Conservation (phyloP, 1,140 invertebrate genomes). For the Brachionus rotundiformis region DNA sequence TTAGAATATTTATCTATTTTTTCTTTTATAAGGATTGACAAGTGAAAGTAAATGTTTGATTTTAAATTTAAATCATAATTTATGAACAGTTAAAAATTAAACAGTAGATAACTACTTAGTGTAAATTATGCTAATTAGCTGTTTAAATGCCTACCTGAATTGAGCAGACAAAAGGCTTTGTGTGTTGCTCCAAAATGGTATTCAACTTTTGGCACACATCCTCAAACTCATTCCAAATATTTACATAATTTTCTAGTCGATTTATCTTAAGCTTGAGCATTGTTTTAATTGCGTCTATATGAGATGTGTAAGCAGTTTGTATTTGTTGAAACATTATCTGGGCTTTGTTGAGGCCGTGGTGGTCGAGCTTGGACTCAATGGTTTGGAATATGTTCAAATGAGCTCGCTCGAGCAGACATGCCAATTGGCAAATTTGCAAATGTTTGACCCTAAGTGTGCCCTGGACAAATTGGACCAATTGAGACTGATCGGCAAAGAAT, state of each 20-base stretch:
- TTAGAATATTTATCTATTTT: too few relatives aligned
- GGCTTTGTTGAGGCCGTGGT: background rate
- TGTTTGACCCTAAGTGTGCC: background rate
- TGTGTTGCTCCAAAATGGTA: background rate
- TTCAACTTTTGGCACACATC: background rate
- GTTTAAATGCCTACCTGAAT: background rate
- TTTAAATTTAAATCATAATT: background rate
- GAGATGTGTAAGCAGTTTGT: background rate
- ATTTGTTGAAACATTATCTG: background rate
- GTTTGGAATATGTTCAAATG: background rate
- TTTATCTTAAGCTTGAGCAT: background rate
- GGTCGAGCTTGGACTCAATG: background rate
- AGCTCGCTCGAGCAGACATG: background rate
- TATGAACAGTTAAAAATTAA: background rate
- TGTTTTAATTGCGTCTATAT: background rate
- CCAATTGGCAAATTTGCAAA: background rate
- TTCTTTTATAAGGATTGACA: too few relatives aligned
- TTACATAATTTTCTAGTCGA: background rate
- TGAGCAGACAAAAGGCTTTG: background rate
- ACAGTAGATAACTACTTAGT: background rate
- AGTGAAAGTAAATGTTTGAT: too few relatives aligned
- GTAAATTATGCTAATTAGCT: background rate
- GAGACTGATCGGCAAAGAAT: background rate
- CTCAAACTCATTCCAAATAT: constrained; percentile 31
- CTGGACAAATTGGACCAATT: background rate